phyloP scores from a whole-genome alignment of 2,797 vertebrate species.

The Channallabes apus region DNA sequence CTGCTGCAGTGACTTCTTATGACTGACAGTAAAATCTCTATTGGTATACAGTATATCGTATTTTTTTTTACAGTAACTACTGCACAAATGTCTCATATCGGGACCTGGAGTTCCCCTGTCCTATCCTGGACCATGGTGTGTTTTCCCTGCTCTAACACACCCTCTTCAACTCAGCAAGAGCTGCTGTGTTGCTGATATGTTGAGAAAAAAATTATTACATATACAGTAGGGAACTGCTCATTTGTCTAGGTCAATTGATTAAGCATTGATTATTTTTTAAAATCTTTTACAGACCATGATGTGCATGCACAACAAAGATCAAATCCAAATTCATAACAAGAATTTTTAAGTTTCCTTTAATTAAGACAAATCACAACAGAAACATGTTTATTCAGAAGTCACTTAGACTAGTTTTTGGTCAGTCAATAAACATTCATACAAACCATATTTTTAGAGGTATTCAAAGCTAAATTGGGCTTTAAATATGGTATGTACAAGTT shows the following conservation, averaged over 20 bases:
- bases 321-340: background rate
- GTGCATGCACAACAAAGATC: no score
- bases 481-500: no score
- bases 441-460: background rate
- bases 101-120: background rate
- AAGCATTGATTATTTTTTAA: background rate
- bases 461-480: background rate
- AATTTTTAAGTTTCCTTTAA: background rate
- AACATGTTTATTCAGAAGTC: background rate
- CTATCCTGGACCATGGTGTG: background rate
- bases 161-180: background rate
- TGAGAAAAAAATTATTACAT: background rate
- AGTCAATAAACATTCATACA: background rate
- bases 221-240: background rate
- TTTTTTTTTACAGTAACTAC: background rate
- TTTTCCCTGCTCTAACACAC: background rate
- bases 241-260: background rate
- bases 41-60: no score
- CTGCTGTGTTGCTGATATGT: background rate
- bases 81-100: background rate
- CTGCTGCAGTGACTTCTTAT: background rate
- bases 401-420: background rate
- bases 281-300: background rate
- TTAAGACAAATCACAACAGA: background rate
- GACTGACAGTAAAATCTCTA: constrained; percentile 6